phyloP scores from a whole-genome alignment of 2,888 invertebrate species.

The Drosophila anomelani region DNA sequence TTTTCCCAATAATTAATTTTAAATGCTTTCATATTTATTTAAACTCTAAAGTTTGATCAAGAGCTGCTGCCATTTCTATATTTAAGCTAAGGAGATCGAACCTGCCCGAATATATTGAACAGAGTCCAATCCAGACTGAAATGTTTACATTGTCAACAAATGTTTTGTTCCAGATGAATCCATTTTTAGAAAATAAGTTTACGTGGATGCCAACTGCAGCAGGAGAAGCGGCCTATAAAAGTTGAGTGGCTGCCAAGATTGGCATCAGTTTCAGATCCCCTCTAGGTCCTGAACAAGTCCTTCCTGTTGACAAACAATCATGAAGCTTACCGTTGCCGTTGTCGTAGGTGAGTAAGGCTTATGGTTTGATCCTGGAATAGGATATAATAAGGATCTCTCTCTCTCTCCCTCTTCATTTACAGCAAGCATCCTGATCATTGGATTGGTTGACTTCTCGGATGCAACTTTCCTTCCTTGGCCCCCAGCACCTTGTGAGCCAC shows the following conservation, averaged over 20 bases:
- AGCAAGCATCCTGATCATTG: constrained; percentile 23
- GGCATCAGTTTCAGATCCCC: constrained; percentile 20
- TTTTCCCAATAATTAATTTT: background rate
- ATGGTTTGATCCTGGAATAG: background rate
- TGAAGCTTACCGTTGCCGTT: constrained; percentile 29
- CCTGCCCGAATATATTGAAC: constrained; percentile 4
- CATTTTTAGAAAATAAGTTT: constrained; percentile 23
- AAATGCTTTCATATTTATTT: background rate
- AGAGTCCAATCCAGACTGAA: background rate
- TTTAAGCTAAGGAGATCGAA: constrained; percentile 7
- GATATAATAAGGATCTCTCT: background rate
- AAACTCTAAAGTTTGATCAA: background rate
- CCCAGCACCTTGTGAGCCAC: background rate
- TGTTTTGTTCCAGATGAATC: constrained; percentile 9
- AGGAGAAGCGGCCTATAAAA: constrained; percentile 13
- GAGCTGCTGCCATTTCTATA: background rate
- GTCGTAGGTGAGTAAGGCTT: background rate
- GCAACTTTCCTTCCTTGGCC: background rate
- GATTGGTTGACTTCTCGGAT: background rate
- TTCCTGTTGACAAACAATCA: background rate
- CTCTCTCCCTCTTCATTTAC: background rate
- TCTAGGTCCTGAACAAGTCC: constrained; percentile 1
- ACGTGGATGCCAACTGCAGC: background rate
- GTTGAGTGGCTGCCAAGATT: background rate
- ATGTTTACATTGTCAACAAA: constrained; percentile 20